These are phyloP conservation scores for Mongoloraphidia duomilia DNA, from an alignment of 2,888 invertebrate genomes.

Conservation along the genomic window DNA sequence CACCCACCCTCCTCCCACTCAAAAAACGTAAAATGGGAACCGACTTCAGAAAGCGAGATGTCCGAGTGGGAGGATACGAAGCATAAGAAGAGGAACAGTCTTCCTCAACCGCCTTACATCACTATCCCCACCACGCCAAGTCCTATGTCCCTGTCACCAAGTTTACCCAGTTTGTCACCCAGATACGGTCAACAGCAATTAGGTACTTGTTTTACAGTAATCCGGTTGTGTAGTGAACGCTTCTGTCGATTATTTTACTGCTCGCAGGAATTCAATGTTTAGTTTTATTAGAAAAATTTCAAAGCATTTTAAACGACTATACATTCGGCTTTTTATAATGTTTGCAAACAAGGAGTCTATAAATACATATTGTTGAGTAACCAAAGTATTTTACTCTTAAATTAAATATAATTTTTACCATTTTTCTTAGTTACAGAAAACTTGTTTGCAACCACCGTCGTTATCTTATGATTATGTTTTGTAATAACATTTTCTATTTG, in stretches of 20 bases:
- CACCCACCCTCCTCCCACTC: constrained; percentile 8
- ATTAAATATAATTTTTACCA: too few species aligned
- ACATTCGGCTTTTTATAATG: too few species aligned
- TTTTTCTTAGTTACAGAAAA: too few species aligned
- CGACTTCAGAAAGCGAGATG: constrained; percentile 46
- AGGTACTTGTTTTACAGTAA: background rate
- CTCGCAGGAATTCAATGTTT: too few species aligned
- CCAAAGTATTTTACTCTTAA: too few species aligned
- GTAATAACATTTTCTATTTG: too few species aligned
- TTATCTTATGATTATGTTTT: too few species aligned
- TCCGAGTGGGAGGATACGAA: constrained; percentile 36
- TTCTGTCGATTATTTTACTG: background rate
- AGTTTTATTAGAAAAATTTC: too few species aligned
- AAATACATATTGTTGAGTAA: too few species aligned
- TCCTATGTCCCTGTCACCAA: constrained; percentile 41
- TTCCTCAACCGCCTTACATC: constrained; percentile 16
- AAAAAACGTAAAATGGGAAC: constrained; percentile 43
- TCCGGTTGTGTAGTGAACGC: background rate
- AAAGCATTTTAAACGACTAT: too few species aligned
- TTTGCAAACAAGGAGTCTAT: too few species aligned
- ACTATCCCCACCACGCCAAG: constrained; percentile 34
- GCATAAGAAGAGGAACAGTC: constrained; percentile 14
- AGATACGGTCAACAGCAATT: constrained; percentile 24
- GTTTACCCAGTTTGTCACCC: constrained; percentile 41
- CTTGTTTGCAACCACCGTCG: too few species aligned